Percentiles rank a stretch among this genome's conserved stretches.
Conservation (phyloP, 2,888 invertebrate genomes). For the Papilio elwesi region DNA sequence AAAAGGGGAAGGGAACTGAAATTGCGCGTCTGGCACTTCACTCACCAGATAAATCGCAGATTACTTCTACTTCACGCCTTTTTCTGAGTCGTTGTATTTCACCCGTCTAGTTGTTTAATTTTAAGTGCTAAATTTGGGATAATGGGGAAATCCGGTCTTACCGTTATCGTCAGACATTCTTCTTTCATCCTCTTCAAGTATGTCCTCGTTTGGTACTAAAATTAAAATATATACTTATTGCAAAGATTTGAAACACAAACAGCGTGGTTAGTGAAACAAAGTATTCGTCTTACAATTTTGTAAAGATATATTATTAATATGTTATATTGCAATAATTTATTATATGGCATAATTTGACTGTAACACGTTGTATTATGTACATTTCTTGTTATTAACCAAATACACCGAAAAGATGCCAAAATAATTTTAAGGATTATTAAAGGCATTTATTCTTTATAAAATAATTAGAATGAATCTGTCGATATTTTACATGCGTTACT, state of each 20-base stretch:
- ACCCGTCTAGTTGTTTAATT: background rate
- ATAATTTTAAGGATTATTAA: background rate
- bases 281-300: background rate
- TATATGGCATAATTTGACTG: too few relatives aligned
- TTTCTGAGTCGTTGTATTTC: too few relatives aligned
- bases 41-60: too few relatives aligned
- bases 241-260: background rate
- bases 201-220: slow-evolving; percentile 82
- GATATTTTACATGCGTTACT: background rate
- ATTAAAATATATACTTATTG: slow-evolving; percentile 45
- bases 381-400: background rate
- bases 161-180: slow-evolving; percentile 78
- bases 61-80: too few relatives aligned
- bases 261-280: background rate
- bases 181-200: slow-evolving; percentile 80
- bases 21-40: too few relatives aligned
- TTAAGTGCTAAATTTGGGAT: background rate
- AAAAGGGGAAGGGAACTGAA: too few relatives aligned
- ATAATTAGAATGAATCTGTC: background rate
- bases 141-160: slow-evolving; percentile 47
- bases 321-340: too few relatives aligned
- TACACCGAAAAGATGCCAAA: background rate
- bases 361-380: background rate
- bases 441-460: background rate
- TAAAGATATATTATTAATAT: too few relatives aligned